Base-by-base conservation (phyloP, 1,140 invertebrate species). In the Glomeris maerens region DNA sequence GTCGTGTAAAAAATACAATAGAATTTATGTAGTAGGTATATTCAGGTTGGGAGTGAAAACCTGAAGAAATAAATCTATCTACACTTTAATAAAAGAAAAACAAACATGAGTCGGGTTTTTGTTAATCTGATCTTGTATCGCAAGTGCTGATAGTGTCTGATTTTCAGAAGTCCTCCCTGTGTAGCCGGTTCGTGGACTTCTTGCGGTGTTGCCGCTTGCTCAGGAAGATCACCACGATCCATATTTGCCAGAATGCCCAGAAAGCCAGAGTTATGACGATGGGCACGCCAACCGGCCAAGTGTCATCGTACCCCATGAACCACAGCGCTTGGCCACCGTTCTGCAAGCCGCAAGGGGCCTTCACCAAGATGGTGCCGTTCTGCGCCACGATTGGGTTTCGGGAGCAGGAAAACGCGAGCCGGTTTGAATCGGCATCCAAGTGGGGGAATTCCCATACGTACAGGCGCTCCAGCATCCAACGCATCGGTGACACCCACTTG, bases 381-480 rank as follows among this genome's bases (percentile, higher is more conserved):
- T 45, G 48, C 41, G 27, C 49, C 22, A 29, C 25, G 17, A 52
- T 56, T 26, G 28, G 53, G 46, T 57, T 57, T 1, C 47, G 50
- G 20, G 38, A 40, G 27, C 56, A 57, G 7, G 40, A 31, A 13
- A 52, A 40, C 25, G 52, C 41, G 26, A 51, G 31, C 7, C 27
- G 10, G 17, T 31, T 36, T 22, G 42, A 26, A 21, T 42, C 17
- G 5, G 40, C 17, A 5, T 42, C 40, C 14, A 13, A 14, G 3
- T 36, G 20, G 23, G 52, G 50, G 23, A 65, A 61, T 27, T 65
- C 63, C 46, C 58, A 57, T 2, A 38, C 47, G 13, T 56, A 50
- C 10, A 90, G 58, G 17, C 78, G 70, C 0, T 80, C 77, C 22
- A 86, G 55, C 0, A 80, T 66, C 84, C 86, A 91, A 25, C 77